These are phyloP conservation scores for Oreortyx pictus DNA, from an alignment of 2,797 vertebrate genomes.

Conservation along the genomic window DNA sequence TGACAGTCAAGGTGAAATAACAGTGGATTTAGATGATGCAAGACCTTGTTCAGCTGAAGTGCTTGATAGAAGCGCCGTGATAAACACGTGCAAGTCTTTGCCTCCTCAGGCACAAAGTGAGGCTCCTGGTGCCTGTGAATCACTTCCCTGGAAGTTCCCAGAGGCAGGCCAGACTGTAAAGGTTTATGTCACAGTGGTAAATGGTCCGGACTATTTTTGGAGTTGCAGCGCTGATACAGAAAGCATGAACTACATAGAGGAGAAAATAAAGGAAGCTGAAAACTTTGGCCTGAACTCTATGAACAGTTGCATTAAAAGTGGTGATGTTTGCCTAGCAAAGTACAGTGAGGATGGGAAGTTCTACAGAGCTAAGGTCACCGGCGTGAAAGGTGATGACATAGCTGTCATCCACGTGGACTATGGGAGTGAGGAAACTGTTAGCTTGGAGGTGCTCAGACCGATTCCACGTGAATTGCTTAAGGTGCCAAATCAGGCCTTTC, in stretches of 20 bases:
- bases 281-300: conserved; percentile 15
- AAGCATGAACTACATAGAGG: conserved; percentile 79
- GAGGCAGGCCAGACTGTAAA: conserved; percentile 77
- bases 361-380: conserved; percentile 87
- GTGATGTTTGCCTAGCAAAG: conserved; percentile 84
- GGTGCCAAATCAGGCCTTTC: conserved; percentile 86
- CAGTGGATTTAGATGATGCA: conserved; percentile 63
- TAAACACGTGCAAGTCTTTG: not conserved
- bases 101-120: not conserved
- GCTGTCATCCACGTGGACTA: conserved; percentile 89
- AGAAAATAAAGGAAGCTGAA: conserved; percentile 75
- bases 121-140: not conserved
- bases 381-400: conserved; percentile 59
- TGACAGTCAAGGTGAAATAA: conserved; percentile 77
- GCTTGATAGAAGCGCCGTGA: not conserved
- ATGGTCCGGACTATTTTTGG: conserved; percentile 88
- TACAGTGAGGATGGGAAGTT: conserved; percentile 84
- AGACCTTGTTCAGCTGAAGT: not conserved
- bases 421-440: conserved; percentile 84
- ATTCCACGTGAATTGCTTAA: conserved; percentile 80
- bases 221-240: conserved; percentile 81
- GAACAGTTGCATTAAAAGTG: conserved; percentile 61
- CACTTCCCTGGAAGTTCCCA: conserved; percentile 72
- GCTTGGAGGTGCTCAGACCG: conserved; percentile 75
- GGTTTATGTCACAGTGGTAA: conserved; percentile 80